Base-by-base conservation (phyloP, 2,797 vertebrate genomes). In the Tauraco hartlaubi region DNA sequence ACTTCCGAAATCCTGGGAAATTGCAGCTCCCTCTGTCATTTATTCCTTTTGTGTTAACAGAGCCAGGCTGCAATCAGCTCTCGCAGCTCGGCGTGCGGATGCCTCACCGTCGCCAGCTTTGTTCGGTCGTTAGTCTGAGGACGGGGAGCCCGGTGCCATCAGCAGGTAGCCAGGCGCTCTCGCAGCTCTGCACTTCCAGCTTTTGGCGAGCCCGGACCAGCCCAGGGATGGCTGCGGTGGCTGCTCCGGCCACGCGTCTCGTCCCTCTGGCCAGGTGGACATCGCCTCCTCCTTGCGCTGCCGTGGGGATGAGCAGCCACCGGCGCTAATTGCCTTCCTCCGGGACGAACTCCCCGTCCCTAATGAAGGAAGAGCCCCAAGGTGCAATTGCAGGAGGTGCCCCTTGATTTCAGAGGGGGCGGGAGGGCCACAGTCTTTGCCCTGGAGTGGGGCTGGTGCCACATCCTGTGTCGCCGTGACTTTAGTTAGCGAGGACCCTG, bases 191-290 rank as follows among this genome's bases (percentile, higher is more conserved):
- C 0, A 0, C 7, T 52, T 54, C 55, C 22, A 9, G 25, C 33
- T 16, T 33, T 12, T 25, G 17, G 2, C 4, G 54, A 64, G 15
- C 8, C 7, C 3, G 74, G 43, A 59, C 8, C 56, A 37, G 58
- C 23, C 23, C 0, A 1, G 25, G 39, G 49, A 5, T 0, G 7
- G 46, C 11, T 2, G 3, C 0, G 0, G 26, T 5, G 15, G 33
- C 29, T n/a, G 19, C 17, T 2, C 46, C 20, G 23, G 18, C 37
- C 54, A 28, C 0, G 0, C 8, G 2, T 4, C 56, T 10, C 22
- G 9, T 6, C 17, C 21, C 21, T 9, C 13, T 6, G 10, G 7
- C 0, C 0, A 1, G 29, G 17, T 2, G 4, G 11, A 9, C 29
- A 31, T 4, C 1, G 0, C 15, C 28, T 54, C 39, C 41, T 52